Evolutionary conservation across 2,888 invertebrate species (phyloP).

Genomic region (Theristus sp.): DNA sequence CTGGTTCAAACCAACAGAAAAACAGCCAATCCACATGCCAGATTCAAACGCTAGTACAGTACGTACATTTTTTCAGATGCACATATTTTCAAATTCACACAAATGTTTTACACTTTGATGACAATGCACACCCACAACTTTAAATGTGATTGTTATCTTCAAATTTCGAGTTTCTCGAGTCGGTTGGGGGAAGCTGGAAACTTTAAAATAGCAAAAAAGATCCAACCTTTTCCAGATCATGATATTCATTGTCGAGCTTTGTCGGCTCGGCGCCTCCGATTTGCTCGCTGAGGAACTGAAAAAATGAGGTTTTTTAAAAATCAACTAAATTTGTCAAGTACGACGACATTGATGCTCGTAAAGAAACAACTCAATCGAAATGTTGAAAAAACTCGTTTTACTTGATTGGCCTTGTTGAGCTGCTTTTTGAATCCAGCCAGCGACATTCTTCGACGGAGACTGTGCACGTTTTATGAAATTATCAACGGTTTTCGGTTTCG

Average conservation of each 20-base stretch:
- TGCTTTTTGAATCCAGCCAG: slow-evolving; percentile 97
- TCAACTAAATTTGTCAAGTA: not conserved
- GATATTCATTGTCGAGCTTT: slow-evolving; percentile 89
- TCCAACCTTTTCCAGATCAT: slow-evolving; percentile 94
- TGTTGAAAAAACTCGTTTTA: slow-evolving; percentile 32
- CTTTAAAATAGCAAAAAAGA: not conserved
- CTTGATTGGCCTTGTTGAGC: slow-evolving; percentile 98
- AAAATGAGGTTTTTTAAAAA: not conserved
- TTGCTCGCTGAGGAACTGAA: slow-evolving; percentile 95
- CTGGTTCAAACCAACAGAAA: too few relatives aligned
- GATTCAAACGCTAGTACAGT: too few relatives aligned
- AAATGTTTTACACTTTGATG: too few relatives aligned
- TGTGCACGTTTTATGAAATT: too few relatives aligned
- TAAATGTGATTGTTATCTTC: too few relatives aligned
- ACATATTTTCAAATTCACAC: too few relatives aligned
- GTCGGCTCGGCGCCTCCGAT: slow-evolving; percentile 99
- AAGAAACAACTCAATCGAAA: not conserved
- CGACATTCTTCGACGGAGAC: slow-evolving; percentile 84
- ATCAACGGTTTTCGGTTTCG: too few relatives aligned
- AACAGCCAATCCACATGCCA: too few relatives aligned
- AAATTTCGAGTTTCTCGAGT: too few relatives aligned
- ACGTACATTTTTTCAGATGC: too few relatives aligned
- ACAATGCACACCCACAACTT: too few relatives aligned
- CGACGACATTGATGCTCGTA: not conserved
- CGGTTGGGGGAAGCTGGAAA: too few relatives aligned